Percentiles rank a stretch among this genome's conserved stretches.
These are phyloP conservation scores for Philopedon plagiatum DNA, from an alignment of 2,888 invertebrate species.

Conservation along the genomic window DNA sequence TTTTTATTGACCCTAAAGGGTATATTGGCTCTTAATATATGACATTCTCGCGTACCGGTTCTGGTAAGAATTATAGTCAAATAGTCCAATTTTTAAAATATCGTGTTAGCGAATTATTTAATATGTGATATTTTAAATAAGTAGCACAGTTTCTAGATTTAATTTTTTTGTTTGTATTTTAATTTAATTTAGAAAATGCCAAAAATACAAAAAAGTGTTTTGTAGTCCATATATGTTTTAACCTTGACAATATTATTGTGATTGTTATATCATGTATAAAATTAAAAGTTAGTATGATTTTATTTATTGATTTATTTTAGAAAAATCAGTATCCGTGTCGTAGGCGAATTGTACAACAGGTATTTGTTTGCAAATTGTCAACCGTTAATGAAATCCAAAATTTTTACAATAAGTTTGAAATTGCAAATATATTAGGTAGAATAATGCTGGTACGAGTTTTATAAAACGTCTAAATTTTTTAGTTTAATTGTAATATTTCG, in stretches of 20 bases:
- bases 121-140: slow-evolving; percentile 33
- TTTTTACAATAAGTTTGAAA: no score
- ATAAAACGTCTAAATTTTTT: no score
- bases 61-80: not conserved
- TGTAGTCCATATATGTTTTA: slow-evolving; percentile 13
- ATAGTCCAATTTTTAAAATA: slow-evolving; percentile 8
- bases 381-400: no score
- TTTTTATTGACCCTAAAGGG: no score
- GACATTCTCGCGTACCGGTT: not conserved
- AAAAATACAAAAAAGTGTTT: slow-evolving; percentile 18
- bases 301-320: slow-evolving; percentile 5
- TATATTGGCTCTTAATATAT: not conserved
- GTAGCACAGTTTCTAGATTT: slow-evolving; percentile 16
- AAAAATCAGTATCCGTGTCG: not conserved
- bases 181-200: slow-evolving; percentile 16
- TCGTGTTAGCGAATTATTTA: slow-evolving; percentile 28
- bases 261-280: slow-evolving; percentile 21
- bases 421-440: no score
- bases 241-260: slow-evolving; percentile 26
- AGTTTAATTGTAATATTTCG: no score
- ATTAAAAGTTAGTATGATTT: not conserved
- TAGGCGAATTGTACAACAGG: no score
- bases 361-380: no score
- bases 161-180: slow-evolving; percentile 1
- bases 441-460: no score